phyloP scores from a whole-genome alignment of 64 coral and sea anemone genomes.

The Trachythela sp. region DNA sequence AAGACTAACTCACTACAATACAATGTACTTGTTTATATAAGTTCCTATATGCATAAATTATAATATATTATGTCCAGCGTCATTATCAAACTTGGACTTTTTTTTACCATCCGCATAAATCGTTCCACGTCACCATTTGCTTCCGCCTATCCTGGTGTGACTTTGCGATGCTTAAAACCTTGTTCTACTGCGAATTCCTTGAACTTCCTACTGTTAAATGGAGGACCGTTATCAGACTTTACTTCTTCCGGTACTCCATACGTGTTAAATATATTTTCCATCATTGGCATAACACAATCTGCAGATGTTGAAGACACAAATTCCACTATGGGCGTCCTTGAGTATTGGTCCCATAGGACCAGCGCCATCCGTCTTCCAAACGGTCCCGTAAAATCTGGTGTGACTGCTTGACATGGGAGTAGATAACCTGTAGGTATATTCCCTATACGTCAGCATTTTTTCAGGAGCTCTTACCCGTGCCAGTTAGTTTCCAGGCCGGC shows the following conservation, averaged over 20 bases:
- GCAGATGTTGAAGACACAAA: neutral
- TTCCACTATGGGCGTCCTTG: neutral
- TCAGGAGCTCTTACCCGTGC: no score
- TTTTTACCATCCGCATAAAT: neutral
- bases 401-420: neutral
- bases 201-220: neutral
- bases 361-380: no score
- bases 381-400: neutral
- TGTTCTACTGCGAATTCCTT: neutral
- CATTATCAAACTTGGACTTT: no score
- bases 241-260: neutral
- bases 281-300: neutral
- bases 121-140: neutral
- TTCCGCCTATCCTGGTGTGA: neutral
- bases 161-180: neutral
- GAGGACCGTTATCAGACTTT: neutral
- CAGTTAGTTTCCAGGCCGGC: no score
- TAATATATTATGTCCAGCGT: no score
- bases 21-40: no score
- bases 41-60: no score
- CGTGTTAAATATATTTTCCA: neutral
- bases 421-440: no score
- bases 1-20: no score
- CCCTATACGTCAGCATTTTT: no score
- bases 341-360: neutral